Conservation (phyloP, 2,888 invertebrate species). For the Volucella zonaria region DNA sequence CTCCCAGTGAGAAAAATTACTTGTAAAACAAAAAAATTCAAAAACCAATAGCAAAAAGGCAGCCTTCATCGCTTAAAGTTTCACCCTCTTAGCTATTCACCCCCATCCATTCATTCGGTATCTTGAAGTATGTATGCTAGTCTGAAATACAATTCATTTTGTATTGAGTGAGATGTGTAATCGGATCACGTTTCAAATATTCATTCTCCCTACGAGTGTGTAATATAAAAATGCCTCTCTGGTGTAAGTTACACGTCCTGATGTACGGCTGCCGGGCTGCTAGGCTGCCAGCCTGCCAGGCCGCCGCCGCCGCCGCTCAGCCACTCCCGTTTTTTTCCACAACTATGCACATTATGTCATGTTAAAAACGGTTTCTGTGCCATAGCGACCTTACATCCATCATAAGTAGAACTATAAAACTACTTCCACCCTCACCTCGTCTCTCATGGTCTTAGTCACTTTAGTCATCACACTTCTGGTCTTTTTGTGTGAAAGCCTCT, state of each 20-base stretch:
- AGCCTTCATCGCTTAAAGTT: constrained; percentile 62
- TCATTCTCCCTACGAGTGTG: constrained; percentile 65
- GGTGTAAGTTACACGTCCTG: constrained; percentile 53
- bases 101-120: neutral
- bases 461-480: neutral
- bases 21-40: too few relatives aligned
- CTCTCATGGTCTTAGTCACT: neutral
- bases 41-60: constrained; percentile 10
- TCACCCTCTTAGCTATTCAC: constrained; percentile 27
- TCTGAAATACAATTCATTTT: constrained; percentile 31
- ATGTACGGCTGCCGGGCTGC: neutral
- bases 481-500: constrained; percentile 32
- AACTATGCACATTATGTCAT: constrained; percentile 52
- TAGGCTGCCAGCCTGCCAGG: too few relatives aligned
- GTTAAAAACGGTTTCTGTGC: constrained; percentile 24
- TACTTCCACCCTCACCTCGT: neutral
- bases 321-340: constrained; percentile 20
- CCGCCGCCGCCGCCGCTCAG: neutral
- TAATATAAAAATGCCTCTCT: constrained; percentile 62
- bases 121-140: constrained; percentile 22
- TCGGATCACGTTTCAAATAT: constrained; percentile 72
- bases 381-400: neutral
- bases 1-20: too few relatives aligned
- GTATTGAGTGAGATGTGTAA: constrained; percentile 62
- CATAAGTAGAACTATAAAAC: constrained; percentile 35